Conservation (phyloP, 2,888 invertebrate genomes). For the Myopa tessellatipennis region DNA sequence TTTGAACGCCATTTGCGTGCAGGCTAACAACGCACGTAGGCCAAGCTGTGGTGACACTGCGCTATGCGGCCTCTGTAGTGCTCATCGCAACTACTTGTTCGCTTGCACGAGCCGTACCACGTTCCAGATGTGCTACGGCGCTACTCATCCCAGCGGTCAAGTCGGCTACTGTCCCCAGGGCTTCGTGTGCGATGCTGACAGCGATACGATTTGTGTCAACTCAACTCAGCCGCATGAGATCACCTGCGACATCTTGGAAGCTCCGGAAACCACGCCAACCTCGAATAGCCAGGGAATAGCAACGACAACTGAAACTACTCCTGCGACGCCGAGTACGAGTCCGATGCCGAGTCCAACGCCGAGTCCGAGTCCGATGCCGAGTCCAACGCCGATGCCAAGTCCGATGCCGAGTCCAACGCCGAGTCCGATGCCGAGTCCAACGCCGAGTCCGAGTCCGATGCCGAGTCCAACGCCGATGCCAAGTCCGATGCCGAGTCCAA, state of each 20-base stretch:
- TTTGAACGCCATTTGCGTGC: constrained; percentile 58
- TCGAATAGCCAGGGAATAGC: background rate
- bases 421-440: background rate
- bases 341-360: no score
- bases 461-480: no score
- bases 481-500: background rate
- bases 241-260: constrained; percentile 58
- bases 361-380: background rate
- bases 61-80: constrained; percentile 61
- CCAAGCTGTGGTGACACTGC: constrained; percentile 63
- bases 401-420: constrained; percentile 28
- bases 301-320: constrained; percentile 24
- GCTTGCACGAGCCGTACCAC: constrained; percentile 58
- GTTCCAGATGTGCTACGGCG: constrained; percentile 64
- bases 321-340: constrained; percentile 9
- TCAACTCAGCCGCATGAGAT: constrained; percentile 37
- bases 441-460: constrained; percentile 32
- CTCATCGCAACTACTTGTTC: constrained; percentile 59
- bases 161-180: constrained; percentile 57
- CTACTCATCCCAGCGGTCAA: constrained; percentile 54
- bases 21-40: constrained; percentile 52
- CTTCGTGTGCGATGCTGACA: constrained; percentile 57
- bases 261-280: constrained; percentile 39
- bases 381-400: constrained; percentile 30
- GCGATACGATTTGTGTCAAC: constrained; percentile 55